Percentiles rank a stretch among this genome's conserved stretches.
Conservation (phyloP, 2,888 invertebrate species). For the Dynastes grantii region DNA sequence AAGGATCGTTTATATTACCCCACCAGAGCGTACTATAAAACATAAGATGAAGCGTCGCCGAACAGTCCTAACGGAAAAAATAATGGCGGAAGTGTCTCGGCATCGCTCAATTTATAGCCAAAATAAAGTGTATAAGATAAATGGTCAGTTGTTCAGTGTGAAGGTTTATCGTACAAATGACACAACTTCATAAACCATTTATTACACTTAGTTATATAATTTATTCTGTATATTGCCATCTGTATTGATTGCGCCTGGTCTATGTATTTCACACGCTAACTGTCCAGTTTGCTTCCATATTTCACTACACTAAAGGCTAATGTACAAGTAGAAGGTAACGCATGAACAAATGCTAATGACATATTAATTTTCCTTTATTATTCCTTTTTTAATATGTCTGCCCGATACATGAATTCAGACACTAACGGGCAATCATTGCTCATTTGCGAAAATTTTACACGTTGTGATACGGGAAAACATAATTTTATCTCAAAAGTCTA, state of each 20-base stretch:
- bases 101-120: conserved; percentile 35
- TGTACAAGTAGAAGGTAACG: neutral
- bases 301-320: neutral
- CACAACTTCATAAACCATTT: conserved; percentile 41
- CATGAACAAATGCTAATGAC: conserved; percentile 26
- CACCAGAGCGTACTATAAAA: conserved; percentile 40
- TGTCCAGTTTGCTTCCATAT: conserved; percentile 13
- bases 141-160: conserved; percentile 41
- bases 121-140: conserved; percentile 43
- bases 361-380: conserved; percentile 22
- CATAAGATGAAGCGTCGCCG: conserved; percentile 37
- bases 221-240: conserved; percentile 14
- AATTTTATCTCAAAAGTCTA: neutral
- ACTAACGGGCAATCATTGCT: neutral
- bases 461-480: neutral
- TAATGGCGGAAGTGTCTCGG: conserved; percentile 32
- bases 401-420: neutral
- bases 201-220: conserved; percentile 41
- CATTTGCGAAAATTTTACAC: neutral
- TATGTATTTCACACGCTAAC: conserved; percentile 17
- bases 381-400: conserved; percentile 15
- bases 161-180: conserved; percentile 31
- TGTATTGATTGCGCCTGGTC: conserved; percentile 4
- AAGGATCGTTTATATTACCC: conserved; percentile 39
- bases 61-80: conserved; percentile 41